Evolutionary conservation across 2,797 vertebrate species (phyloP), one percentile per base, ranked within the genome.

Genomic region (Coracias cyanogaster): DNA sequence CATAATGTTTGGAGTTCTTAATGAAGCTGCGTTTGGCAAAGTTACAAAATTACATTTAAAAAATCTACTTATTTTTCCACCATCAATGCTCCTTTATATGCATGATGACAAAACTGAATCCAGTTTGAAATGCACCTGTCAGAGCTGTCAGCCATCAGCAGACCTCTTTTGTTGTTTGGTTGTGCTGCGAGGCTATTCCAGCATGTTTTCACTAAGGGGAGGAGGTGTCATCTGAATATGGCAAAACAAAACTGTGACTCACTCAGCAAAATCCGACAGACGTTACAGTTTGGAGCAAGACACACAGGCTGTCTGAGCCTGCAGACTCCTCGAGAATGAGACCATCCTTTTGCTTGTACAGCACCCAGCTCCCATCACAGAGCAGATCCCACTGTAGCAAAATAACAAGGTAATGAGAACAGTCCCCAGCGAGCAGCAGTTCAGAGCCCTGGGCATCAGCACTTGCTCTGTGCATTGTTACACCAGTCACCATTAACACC

Each of bases 171-270:
- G 93, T 97, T 90, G 77, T 60, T 62, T 82, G 94, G 73, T 86
- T 94, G 13, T 55, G 87, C 94, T 82, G 84, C 26, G 12, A 94
- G 93, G 95, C 80, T 92, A 64, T 82, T 88, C 94, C 95, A 80
- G 89, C 76, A 0, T 95, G 94, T 93, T 98, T 97, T 77, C 95
- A 43, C 89, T 48, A 25, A 76, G 89, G 96, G 89, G 71, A 95
- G 83, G 91, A 96, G 94, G 87, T 93, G 95, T 94, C 92, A 94
- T 77, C 94, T 91, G 92, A 96, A 95, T 21, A 94, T 45, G 86
- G 89, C 91, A 96, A 96, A 96, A 96, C 95, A 97, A 94, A 95
- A 86, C 91, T 7, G 43, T 77, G 94, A 96, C 72, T 96, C 91
- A 69, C 73, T 87, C 84, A 22, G 88, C 70, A 71, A 64, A 89